These are phyloP conservation scores for Thamnaconus septentrionalis DNA, from an alignment of 2,113 vertebrate species.

Conservation along the genomic window DNA sequence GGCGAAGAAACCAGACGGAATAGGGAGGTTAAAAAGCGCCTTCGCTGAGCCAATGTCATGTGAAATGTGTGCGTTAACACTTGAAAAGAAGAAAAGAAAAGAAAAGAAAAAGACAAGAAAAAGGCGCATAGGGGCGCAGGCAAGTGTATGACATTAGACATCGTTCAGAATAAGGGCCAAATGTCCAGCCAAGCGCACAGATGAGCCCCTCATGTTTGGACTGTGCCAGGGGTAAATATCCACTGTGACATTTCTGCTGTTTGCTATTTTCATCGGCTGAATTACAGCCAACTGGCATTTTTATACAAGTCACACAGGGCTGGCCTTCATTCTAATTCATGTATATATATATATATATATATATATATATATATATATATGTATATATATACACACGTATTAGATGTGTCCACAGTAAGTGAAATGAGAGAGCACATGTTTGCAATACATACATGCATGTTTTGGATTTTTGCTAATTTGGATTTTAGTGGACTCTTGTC, in stretches of 20 bases:
- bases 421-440: too few species aligned
- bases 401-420: too few species aligned
- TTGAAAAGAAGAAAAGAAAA: not conserved
- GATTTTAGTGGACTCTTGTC: too few species aligned
- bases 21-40: constrained; percentile 25
- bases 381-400: too few species aligned
- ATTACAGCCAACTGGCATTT: constrained; percentile 67
- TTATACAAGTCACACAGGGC: constrained; percentile 46
- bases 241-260: constrained; percentile 71
- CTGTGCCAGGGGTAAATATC: constrained; percentile 63
- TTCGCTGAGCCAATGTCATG: constrained; percentile 3
- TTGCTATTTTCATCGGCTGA: constrained; percentile 49
- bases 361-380: too few species aligned
- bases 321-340: constrained; percentile 46
- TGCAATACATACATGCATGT: too few species aligned
- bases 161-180: constrained; percentile 64
- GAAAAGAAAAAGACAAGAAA: constrained; percentile 15
- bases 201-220: constrained; percentile 56
- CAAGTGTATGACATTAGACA: constrained; percentile 65
- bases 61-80: constrained; percentile 12
- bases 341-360: constrained; percentile 6
- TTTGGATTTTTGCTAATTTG: too few species aligned
- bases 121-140: constrained; percentile 45
- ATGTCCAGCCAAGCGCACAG: constrained; percentile 62
- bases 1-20: constrained; percentile 3